Evolutionary conservation across 2,797 vertebrate species (phyloP), one percentile per base, ranked within the genome.

Genomic region (Parotocinclus haroldoi): DNA sequence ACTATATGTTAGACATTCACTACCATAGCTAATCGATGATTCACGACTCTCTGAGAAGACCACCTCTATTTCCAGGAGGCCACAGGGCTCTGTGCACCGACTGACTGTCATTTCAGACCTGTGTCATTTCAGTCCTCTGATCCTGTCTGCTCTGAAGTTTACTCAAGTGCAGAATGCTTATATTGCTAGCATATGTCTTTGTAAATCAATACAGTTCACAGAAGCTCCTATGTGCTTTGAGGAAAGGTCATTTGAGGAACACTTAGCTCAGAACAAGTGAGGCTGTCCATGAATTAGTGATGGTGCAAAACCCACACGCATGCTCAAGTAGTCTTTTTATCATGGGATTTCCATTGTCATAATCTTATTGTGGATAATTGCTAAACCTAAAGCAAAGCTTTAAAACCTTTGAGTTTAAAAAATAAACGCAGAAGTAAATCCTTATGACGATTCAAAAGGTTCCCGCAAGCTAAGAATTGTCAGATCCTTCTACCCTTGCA

Each of bases 261-360:
- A 85, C 63, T 19, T 46, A 74, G 78, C 73, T 81, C 80, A 64
- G 55, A 58, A 76, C 79, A 76, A 69, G 72, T 66, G 60, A 84
- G 78, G 71, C 58, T 79, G 76, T 63, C 63, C 57, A 87, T 89
- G 81, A 88, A 90, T 89, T 85, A 84, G 81, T 88, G 73, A 88
- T 87, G 69, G 63, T 11, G 10, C 40, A 9, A 42, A 27, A 5
- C 40, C 40, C 40, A 1, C 40, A 9, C 40, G 27, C 27, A 27
- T 5, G 5, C 27, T 27, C 27, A 27, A 27, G 27, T 27, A 2
- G 1, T 42, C 40, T 42, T 11, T 42, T 8, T 42, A 42, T 42
- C 10, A 42, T 27, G 27, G 27, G 5, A 2, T 27, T 27, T 27
- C 27, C 27, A 27, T 27, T 27, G 27, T 5, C 27, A 27, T 27